phyloP scores from a whole-genome alignment of 2,888 invertebrate species.

The Nycteola revayana region DNA sequence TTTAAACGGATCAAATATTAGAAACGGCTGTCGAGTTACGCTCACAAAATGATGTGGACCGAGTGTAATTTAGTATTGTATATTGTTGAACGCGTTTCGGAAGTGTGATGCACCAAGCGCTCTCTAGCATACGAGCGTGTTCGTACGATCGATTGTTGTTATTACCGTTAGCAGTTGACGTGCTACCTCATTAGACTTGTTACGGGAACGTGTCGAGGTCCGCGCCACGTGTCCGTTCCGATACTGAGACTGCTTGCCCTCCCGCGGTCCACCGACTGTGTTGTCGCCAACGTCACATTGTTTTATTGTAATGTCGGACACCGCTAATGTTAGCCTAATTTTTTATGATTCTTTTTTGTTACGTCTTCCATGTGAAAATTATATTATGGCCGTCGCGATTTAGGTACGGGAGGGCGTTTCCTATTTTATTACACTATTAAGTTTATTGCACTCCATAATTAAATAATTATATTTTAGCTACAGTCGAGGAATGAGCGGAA shows the following conservation, averaged over 20 bases:
- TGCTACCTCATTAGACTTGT: slow-evolving; percentile 34
- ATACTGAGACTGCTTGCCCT: slow-evolving; percentile 57
- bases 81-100: slow-evolving; percentile 23
- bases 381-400: slow-evolving; percentile 53
- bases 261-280: slow-evolving; percentile 37
- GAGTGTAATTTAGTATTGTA: slow-evolving; percentile 30
- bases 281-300: slow-evolving; percentile 27
- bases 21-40: slow-evolving; percentile 3
- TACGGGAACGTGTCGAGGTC: too few relatives aligned
- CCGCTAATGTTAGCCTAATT: slow-evolving; percentile 35
- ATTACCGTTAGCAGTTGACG: slow-evolving; percentile 33
- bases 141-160: slow-evolving; percentile 34
- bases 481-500: slow-evolving; percentile 27
- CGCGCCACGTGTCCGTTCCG: slow-evolving; percentile 25
- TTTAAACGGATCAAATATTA: too few relatives aligned
- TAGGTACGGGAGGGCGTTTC: slow-evolving; percentile 70
- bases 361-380: slow-evolving; percentile 58
- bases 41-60: slow-evolving; percentile 20
- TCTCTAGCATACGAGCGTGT: slow-evolving; percentile 31
- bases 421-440: slow-evolving; percentile 73
- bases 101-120: slow-evolving; percentile 28
- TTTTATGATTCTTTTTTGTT: slow-evolving; percentile 43
- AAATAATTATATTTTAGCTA: slow-evolving; percentile 48
- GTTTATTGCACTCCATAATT: slow-evolving; percentile 72
- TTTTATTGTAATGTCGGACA: slow-evolving; percentile 33